phyloP scores from a whole-genome alignment of 2,888 invertebrate species.

The Timema cristinae region DNA sequence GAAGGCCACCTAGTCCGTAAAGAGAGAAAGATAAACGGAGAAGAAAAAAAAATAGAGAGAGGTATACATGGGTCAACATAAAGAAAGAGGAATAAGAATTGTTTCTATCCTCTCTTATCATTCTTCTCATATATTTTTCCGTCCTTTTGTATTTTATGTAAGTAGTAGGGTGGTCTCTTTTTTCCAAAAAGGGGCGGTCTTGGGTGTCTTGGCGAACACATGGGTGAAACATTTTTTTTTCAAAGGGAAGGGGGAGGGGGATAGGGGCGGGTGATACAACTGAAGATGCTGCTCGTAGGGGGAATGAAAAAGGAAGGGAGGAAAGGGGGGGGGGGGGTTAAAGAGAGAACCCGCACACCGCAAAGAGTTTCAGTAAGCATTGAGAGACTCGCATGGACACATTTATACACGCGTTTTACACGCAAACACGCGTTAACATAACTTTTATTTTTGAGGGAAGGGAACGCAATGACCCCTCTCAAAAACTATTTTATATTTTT shows the following conservation, averaged over 20 bases:
- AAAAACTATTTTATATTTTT: no score
- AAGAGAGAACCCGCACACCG: conserved; percentile 12
- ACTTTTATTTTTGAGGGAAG: no score
- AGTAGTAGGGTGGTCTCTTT: no score
- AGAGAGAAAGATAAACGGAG: background rate
- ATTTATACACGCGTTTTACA: conserved; percentile 13
- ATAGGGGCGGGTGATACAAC: background rate
- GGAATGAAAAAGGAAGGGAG: background rate
- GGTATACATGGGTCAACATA: background rate
- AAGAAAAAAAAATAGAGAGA: background rate
- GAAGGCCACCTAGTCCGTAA: background rate
- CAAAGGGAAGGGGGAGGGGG: background rate
- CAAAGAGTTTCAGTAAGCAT: conserved; percentile 18
- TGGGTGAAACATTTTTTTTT: background rate
- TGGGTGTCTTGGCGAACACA: no score
- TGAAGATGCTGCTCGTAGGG: no score
- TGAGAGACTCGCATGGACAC: conserved; percentile 21
- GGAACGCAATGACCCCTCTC: no score
- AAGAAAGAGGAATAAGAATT: conserved; percentile 1
- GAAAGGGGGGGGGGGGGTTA: conserved; percentile 10
- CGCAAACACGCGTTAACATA: background rate
- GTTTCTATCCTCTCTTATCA: conserved; percentile 9
- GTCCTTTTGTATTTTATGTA: no score
- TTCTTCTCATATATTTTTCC: no score
- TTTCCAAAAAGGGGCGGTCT: no score